These are phyloP conservation scores for Melanostigma gelatinosum DNA, from an alignment of 2,113 vertebrate species.

Conservation along the genomic window DNA sequence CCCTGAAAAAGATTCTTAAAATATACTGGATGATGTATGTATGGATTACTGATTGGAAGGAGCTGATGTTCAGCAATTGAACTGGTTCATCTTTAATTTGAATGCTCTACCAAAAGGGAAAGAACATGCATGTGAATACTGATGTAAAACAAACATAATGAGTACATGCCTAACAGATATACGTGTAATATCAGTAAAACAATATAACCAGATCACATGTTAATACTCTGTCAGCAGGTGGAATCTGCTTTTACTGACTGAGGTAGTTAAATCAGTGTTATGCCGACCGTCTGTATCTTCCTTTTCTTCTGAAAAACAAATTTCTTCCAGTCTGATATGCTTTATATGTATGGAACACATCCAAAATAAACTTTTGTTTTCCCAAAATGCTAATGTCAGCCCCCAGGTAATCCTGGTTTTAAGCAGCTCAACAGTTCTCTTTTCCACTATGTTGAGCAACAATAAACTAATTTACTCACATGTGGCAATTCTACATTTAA, in stretches of 20 bases:
- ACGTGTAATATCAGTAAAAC: background rate
- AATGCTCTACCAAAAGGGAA: background rate
- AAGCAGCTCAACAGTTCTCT: background rate
- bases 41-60: background rate
- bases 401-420: conserved; percentile 1
- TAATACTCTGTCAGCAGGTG: conserved; percentile 21
- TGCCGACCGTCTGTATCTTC: background rate
- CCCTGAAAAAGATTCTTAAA: background rate
- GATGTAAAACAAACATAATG: conserved; percentile 17
- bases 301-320: conserved; percentile 2
- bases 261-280: conserved; percentile 4
- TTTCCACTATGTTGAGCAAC: background rate
- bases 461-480: background rate
- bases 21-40: background rate
- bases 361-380: conserved; percentile 23
- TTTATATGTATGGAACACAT: conserved; percentile 3
- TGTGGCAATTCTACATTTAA: background rate
- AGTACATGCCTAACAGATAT: conserved; percentile 25
- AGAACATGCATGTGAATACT: conserved; percentile 38
- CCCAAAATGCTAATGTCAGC: conserved; percentile 1
- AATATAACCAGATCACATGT: conserved; percentile 9
- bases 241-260: background rate
- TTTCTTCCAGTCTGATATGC: background rate
- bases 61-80: background rate
- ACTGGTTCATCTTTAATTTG: background rate